Base-by-base conservation (phyloP, 1,140 invertebrate species). In the Formica exsecta region DNA sequence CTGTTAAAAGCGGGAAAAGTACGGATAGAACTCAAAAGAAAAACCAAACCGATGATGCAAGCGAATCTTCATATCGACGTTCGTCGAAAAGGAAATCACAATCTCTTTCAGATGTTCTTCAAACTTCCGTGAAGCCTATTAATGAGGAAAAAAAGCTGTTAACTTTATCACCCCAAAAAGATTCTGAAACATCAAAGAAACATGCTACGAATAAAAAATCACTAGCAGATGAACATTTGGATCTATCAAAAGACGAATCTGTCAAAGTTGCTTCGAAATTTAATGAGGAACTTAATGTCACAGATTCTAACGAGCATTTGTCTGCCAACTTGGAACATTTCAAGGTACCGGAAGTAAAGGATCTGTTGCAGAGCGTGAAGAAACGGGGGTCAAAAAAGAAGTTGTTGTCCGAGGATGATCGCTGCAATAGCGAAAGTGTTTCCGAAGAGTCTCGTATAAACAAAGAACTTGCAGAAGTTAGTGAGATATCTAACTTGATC, bases 371-470 rank as follows among this genome's bases (percentile, higher is more conserved):
- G 48, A 57, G 65, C 64, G 83, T 79, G 6, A 91, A 90, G 61
- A 93, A 93, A 84, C 80, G 92, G 4, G 71, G 32, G 0, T 62
- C 64, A 0, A 93, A 90, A 44, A 93, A 89, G 32, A 93, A 86
- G 57, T 92, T 90, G 5, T 25, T 44, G 19, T 57, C 86, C 0
- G 62, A 68, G 0, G 89, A 92, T 1, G 89, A 87, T 19, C 87
- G 89, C 8, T 41, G 16, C 68, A 91, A 32, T 29, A 64, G 6
- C 87, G 48, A 54, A 85, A 19, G 1, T 59, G 5, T 44, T 62
- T 0, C 57, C 1, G 88, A 87, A 62, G 7, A 74, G 1, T 9
- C 54, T 61, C 22, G 0, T 32, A 3, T 9, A 25, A 73, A 13
- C 13, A 36, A 32, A 0, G 77, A 90, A 25, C 7, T 2, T 5